Conservation (phyloP, 2,113 vertebrate genomes). For the Leptodactylus fuscus region DNA sequence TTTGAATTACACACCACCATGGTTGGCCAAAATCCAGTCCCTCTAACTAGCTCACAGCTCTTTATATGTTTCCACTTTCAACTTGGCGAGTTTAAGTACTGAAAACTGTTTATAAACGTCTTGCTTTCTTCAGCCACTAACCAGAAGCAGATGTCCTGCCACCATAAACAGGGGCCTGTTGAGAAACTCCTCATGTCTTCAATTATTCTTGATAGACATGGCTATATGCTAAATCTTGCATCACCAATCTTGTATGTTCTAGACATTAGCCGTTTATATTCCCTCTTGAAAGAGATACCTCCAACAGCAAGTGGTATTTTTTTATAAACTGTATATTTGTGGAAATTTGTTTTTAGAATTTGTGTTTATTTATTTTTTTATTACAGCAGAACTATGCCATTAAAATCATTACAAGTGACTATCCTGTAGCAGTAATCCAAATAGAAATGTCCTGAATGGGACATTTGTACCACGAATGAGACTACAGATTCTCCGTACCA, state of each 20-base stretch:
- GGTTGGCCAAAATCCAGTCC: conserved; percentile 45
- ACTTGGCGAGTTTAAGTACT: conserved; percentile 25
- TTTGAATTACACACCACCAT: background rate
- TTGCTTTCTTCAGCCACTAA: conserved; percentile 49
- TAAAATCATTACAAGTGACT: too few relatives aligned
- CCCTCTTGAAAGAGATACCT: too few relatives aligned
- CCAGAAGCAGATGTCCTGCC: conserved; percentile 38
- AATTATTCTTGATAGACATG: conserved; percentile 45
- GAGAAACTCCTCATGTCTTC: conserved; percentile 32
- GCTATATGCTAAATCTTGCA: conserved; percentile 6
- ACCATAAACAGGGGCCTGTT: conserved; percentile 46
- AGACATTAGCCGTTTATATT: background rate
- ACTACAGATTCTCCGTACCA: too few relatives aligned
- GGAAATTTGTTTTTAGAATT: too few relatives aligned
- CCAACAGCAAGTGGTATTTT: too few relatives aligned
- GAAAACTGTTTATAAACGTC: conserved; percentile 36
- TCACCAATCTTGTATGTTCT: background rate
- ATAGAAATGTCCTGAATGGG: too few relatives aligned
- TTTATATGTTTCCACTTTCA: conserved; percentile 50
- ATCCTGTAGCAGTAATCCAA: too few relatives aligned
- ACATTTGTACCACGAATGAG: too few relatives aligned
- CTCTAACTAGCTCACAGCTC: background rate
- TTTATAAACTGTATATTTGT: too few relatives aligned
- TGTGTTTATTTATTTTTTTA: too few relatives aligned
- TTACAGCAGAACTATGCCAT: too few relatives aligned